Evolutionary conservation across 1,140 invertebrate species (phyloP).

Genomic region (Meloidogyne chitwoodi): DNA sequence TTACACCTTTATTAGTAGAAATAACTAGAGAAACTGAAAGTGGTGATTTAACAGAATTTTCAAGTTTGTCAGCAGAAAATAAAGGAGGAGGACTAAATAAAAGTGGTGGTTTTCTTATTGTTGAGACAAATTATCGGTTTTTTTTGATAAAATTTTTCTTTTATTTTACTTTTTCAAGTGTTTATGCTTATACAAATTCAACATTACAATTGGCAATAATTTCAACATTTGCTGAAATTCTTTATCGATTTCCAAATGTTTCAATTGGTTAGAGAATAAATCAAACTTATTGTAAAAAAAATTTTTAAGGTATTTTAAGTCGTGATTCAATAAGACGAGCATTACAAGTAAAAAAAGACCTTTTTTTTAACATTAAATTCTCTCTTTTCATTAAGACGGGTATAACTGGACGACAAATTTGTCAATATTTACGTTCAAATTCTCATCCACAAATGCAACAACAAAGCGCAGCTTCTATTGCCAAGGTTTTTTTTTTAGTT

Average conservation of each 20-base stretch:
- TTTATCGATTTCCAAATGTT: slow-evolving; percentile 36
- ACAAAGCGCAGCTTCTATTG: slow-evolving; percentile 11
- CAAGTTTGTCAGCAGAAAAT: not conserved
- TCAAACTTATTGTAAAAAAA: not conserved
- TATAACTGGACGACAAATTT: slow-evolving; percentile 43
- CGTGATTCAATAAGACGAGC: slow-evolving; percentile 38
- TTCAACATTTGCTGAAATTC: slow-evolving; percentile 39
- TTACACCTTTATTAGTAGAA: slow-evolving; percentile 7
- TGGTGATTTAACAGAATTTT: not conserved
- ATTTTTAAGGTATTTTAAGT: slow-evolving; percentile 12
- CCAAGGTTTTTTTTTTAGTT: not conserved
- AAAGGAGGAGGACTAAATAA: not conserved
- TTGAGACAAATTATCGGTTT: slow-evolving; percentile 39
- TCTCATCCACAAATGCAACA: slow-evolving; percentile 31
- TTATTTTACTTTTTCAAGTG: not conserved
- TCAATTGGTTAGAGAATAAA: slow-evolving; percentile 14
- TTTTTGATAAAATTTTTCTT: not conserved
- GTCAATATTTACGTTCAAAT: slow-evolving; percentile 35
- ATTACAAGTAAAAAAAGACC: slow-evolving; percentile 18
- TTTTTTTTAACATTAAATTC: not conserved
- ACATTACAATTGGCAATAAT: slow-evolving; percentile 40
- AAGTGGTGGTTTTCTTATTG: slow-evolving; percentile 37
- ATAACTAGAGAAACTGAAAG: not conserved
- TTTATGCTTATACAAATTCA: slow-evolving; percentile 46
- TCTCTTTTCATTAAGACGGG: slow-evolving; percentile 23